A percentile compares a stretch with the other conserved stretches of the same genome.
Conservation (phyloP, 2,797 vertebrate species). For the Coracias cyanogaster region DNA sequence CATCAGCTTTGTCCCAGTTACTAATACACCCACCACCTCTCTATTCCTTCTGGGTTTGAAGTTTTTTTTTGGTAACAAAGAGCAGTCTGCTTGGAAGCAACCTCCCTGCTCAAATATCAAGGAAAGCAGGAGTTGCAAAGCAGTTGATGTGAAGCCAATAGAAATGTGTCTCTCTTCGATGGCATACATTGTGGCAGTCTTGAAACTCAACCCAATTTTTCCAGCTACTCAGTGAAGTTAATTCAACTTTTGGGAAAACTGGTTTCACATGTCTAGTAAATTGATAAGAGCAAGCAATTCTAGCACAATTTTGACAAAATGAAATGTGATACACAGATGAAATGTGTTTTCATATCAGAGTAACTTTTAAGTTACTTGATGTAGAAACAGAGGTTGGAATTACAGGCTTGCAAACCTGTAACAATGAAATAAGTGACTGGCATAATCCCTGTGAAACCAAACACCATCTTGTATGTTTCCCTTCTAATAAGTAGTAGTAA, state of each 20-base stretch:
- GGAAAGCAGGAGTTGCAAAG: background rate
- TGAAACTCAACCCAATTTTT: background rate
- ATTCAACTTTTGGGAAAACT: background rate
- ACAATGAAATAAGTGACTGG: background rate
- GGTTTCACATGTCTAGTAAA: background rate
- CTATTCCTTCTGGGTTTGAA: background rate
- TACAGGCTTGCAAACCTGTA: background rate
- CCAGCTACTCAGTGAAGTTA: background rate
- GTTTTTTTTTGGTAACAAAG: background rate
- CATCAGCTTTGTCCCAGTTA: background rate
- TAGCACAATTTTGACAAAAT: background rate
- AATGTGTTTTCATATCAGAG: background rate
- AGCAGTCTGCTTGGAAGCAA: background rate
- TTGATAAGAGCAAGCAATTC: background rate
- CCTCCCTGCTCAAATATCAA: background rate
- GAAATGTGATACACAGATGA: background rate
- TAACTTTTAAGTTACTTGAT: background rate
- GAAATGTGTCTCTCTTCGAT: background rate
- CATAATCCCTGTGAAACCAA: background rate
- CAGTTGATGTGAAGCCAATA: background rate
- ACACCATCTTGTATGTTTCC: background rate
- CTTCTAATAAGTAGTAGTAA: background rate
- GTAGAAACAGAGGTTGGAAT: background rate
- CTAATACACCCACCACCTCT: background rate
- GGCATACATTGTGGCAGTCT: background rate